Evolutionary conservation across 2,113 vertebrate genomes (phyloP).

Genomic region (Anoura caudifer): DNA sequence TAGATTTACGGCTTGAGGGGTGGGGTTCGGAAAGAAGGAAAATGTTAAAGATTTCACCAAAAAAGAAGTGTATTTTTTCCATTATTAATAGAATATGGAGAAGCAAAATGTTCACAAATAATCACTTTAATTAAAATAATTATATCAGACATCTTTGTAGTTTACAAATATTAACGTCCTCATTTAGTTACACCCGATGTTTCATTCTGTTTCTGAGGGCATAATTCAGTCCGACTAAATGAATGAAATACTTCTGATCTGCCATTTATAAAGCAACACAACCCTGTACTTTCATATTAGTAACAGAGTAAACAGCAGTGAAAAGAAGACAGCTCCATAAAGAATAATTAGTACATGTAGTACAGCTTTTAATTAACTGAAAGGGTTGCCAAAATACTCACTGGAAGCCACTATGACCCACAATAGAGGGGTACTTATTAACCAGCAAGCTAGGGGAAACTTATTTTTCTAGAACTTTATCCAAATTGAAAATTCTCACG

Average conservation of each 20-base stretch:
- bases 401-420: conserved; percentile 41
- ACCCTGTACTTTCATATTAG: not conserved
- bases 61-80: not conserved
- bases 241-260: not conserved
- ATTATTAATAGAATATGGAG: not conserved
- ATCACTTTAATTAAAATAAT: not conserved
- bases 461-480: conserved; percentile 49
- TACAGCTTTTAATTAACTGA: conserved; percentile 79
- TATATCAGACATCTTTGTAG: not conserved
- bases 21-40: not conserved
- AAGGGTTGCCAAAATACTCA: conserved; percentile 52
- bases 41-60: not conserved
- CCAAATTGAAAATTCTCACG: not conserved
- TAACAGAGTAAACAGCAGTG: conserved; percentile 38
- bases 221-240: not conserved
- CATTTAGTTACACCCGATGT: not conserved
- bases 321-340: conserved; percentile 72
- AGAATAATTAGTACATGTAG: conserved; percentile 76
- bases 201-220: conserved; percentile 31
- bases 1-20: not conserved
- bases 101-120: conserved; percentile 20
- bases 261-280: not conserved
- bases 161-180: not conserved
- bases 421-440: conserved; percentile 69
- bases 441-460: conserved; percentile 42